Percentiles rank a stretch among this genome's conserved stretches.
phyloP scores from a whole-genome alignment of 2,888 invertebrate species.

The Drosophila neonasuta region DNA sequence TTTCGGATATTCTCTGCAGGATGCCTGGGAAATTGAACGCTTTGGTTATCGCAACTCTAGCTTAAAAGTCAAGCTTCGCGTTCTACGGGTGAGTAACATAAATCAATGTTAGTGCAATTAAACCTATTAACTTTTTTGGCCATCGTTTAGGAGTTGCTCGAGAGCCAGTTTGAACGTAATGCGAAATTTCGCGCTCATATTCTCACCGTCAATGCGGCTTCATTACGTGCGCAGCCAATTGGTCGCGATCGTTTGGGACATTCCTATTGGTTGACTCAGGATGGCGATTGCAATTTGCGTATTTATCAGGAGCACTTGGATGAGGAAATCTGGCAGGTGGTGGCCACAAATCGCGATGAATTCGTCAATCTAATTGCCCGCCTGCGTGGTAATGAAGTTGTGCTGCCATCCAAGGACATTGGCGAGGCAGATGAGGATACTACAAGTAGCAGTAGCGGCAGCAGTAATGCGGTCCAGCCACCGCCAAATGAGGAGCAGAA shows the following conservation, averaged over 20 bases:
- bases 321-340: conserved; percentile 96
- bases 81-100: conserved; percentile 90
- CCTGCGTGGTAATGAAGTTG: conserved; percentile 88
- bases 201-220: conserved; percentile 89
- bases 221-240: conserved; percentile 93
- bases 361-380: conserved; percentile 90
- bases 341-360: conserved; percentile 93
- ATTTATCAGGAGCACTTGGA: conserved; percentile 98
- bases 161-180: conserved; percentile 97
- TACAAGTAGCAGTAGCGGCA: conserved; percentile 84
- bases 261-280: conserved; percentile 96
- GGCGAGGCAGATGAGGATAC: conserved; percentile 86
- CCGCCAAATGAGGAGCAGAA: conserved; percentile 75
- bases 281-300: conserved; percentile 93
- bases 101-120: not conserved
- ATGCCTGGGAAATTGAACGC: conserved; percentile 97
- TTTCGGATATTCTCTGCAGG: conserved; percentile 91
- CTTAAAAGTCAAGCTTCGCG: conserved; percentile 92
- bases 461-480: conserved; percentile 74
- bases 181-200: conserved; percentile 95
- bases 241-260: conserved; percentile 95
- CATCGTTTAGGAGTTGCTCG: conserved; percentile 89
- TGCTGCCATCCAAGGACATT: conserved; percentile 83
- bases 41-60: conserved; percentile 97
- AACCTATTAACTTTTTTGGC: not conserved